Evolutionary conservation across 1,140 invertebrate species (phyloP), one percentile per base, ranked within the genome.

Genomic region (Drosophila insularis): DNA sequence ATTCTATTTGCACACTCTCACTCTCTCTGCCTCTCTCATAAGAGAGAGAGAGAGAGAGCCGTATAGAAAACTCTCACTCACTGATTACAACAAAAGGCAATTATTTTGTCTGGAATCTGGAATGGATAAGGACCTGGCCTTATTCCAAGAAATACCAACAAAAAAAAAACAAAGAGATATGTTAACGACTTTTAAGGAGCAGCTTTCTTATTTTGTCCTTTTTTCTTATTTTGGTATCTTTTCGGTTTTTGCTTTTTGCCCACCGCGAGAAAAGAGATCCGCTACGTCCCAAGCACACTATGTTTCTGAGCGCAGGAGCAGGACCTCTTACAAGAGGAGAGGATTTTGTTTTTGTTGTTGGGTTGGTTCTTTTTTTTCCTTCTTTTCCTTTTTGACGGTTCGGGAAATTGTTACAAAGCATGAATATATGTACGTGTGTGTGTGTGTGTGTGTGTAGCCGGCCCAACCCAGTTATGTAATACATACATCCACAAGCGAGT

Each of bases 391-490:
- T 43, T 40, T 43, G 27, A 21, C 23, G 23, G 58, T 61, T 62
- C 32, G 63, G 66, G 53, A 64, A 87, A 82, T 72, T 82, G 75
- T 89, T 80, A 87, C 82, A 87, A 81, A 74, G 65, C 74, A 77
- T 61, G 39, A 31, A 56, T 13, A 5, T 56, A 31, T 31, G 21
- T 21, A 14, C 10, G 35, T 63, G 40, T 66, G 35, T 63, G 32
- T 58, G 35, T 53, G 1, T 35, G 35, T 40, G 19, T 40, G 31
- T 50, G 11, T 60, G 64, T 43, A 65, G 43, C 77, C 80, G 35
- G 68, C 71, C 78, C 74, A 80, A 64, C 85, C 80, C 80, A 78
- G 80, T 89, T 89, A 89, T 89, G 80, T 84, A 89, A 89, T 78
- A 82, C 74, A 89, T 78, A 82, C 74, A 69, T 63, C 56, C n/a